Evolutionary conservation across 2,797 vertebrate genomes (phyloP), one percentile per base, ranked within the genome.

Genomic region (Gallinago stenura): DNA sequence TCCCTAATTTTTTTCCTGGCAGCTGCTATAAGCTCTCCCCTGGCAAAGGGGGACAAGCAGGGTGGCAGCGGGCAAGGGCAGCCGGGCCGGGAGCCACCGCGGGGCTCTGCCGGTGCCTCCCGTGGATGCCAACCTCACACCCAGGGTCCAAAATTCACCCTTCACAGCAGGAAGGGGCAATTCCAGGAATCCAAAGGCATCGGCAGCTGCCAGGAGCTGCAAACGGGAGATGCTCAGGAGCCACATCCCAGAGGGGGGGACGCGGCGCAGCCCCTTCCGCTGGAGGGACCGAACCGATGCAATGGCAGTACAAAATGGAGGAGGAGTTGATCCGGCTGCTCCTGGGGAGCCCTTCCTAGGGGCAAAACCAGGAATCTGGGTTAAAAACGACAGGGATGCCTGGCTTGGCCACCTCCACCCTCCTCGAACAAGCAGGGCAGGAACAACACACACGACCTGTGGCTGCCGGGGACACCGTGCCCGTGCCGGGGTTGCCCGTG

Each of bases 161-260:
- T 65, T 15, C 2, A 5, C 13, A 53, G 41, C 35, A 25, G 58
- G 19, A 51, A 80, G 61, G 1, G 1, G 45, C 26, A 82, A 57
- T 28, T 76, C 16, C 45, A 60, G 60, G 79, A 41, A 41, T 20
- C 16, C 45, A 35, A 79, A 87, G 39, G 28, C 22, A 10, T 9
- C 4, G 4, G 73, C 50, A 69, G 78, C n/a, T 64, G 48, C 35
- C 69, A 43, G 77, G 19, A 75, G 53, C 28, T 41, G 53, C 22
- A 21, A 18, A 21, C 22, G 14, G 58, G 19, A 60, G 30, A 31
- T 50, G 66, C 41, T 30, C 1, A 2, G 56, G 73, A 93, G 35
- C 30, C 62, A 6, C 0, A 1, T 50, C 53, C 83, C n/a, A 2
- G 14, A 0, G 0, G 28, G 21, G 56, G 51, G 4, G 3, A 33